A percentile compares a stretch with the other conserved stretches of the same genome.
Evolutionary conservation across 1,140 invertebrate species (phyloP).

Genomic region (Probaryconus sp.): DNA sequence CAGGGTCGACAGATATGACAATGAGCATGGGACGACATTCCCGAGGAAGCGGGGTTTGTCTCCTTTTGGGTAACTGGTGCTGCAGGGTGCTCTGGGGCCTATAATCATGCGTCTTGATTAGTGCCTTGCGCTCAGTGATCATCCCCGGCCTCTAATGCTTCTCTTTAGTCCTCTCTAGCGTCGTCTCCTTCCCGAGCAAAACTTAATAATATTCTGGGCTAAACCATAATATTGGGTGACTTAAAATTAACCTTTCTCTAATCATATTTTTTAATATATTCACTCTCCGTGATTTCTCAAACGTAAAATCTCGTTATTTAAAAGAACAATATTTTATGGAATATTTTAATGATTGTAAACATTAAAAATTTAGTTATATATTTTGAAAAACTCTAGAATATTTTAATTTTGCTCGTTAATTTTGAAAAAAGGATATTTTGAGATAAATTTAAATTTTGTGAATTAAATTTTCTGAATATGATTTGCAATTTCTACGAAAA

Average conservation of each 20-base stretch:
- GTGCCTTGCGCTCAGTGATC: constrained; percentile 76
- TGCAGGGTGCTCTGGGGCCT: constrained; percentile 71
- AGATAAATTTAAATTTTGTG: too few species aligned
- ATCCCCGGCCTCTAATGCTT: constrained; percentile 75
- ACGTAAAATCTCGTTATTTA: too few species aligned
- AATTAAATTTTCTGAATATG: too few species aligned
- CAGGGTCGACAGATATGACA: constrained; percentile 61
- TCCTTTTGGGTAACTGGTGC: constrained; percentile 65
- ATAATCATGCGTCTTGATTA: constrained; percentile 79
- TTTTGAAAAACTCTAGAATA: too few species aligned
- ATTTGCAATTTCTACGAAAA: too few species aligned
- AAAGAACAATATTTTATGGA: too few species aligned
- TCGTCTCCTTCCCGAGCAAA: constrained; percentile 66
- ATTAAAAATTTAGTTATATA: too few species aligned
- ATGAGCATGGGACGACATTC: constrained; percentile 60
- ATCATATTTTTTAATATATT: constrained; percentile 7
- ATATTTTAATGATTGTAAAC: too few species aligned
- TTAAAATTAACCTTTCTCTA: constrained; percentile 33
- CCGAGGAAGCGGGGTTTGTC: constrained; percentile 60
- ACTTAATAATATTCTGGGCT: constrained; percentile 71
- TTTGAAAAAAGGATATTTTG: too few species aligned
- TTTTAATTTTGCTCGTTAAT: too few species aligned
- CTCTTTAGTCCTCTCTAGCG: constrained; percentile 69
- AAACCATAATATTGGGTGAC: constrained; percentile 54
- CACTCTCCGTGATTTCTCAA: too few species aligned